Conservation (phyloP, 2,888 invertebrate species). For the Heliconius ethilla region DNA sequence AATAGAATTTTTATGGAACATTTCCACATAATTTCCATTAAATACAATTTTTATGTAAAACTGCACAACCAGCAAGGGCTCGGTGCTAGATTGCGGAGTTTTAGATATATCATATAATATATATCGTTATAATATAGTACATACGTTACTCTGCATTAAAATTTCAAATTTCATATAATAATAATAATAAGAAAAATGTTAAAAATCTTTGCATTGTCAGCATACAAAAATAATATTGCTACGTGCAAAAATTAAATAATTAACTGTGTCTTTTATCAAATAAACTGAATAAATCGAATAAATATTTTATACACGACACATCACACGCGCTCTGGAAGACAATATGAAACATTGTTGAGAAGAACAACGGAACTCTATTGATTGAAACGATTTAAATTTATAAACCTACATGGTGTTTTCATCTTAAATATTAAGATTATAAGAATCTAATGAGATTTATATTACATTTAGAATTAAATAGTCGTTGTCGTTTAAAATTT, state of each 20-base stretch:
- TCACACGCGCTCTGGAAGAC: constrained; percentile 79
- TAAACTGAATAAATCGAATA: constrained; percentile 36
- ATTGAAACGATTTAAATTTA: constrained; percentile 36
- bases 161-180: constrained; percentile 34
- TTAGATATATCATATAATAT: constrained; percentile 52
- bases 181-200: constrained; percentile 17
- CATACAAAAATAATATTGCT: constrained; percentile 23
- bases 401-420: constrained; percentile 38
- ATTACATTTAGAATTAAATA: constrained; percentile 79
- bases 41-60: constrained; percentile 54
- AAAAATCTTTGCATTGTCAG: constrained; percentile 31
- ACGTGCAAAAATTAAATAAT: constrained; percentile 33
- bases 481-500: constrained; percentile 74
- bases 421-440: constrained; percentile 46
- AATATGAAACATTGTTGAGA: constrained; percentile 51
- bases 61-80: constrained; percentile 72
- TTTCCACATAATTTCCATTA: constrained; percentile 41
- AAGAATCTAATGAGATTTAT: constrained; percentile 55
- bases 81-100: constrained; percentile 63
- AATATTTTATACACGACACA: constrained; percentile 43
- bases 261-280: constrained; percentile 38
- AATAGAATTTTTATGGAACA: constrained; percentile 22
- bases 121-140: constrained; percentile 23
- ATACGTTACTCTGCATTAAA: constrained; percentile 67
- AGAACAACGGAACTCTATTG: constrained; percentile 18